Percentiles rank a stretch among this genome's conserved stretches.
Evolutionary conservation across 2,113 vertebrate species (phyloP).

Genomic region (human): GRCh38 chr7:55215501-55216000

Average conservation of each 20-base stretch:
- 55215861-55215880: not conserved
- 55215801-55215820: not conserved
- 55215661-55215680: not conserved
- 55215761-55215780: not conserved
- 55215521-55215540: not conserved
- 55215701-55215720: not conserved
- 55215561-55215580: not conserved
- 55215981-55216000: not conserved
- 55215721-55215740: not conserved
- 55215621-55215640: not conserved
- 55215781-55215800: not conserved
- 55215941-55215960: not conserved
- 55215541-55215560: not conserved
- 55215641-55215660: not conserved
- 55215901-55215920: not conserved
- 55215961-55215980: not conserved
- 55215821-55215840: not conserved
- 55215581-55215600: not conserved
- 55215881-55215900: not conserved
- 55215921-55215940: not conserved
- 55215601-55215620: not conserved
- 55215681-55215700: not conserved
- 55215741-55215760: not conserved
- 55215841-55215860: not conserved
- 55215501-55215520: not conserved